Evolutionary conservation across 1,140 invertebrate genomes (phyloP).

Genomic region (Tetragnatha versicolor): DNA sequence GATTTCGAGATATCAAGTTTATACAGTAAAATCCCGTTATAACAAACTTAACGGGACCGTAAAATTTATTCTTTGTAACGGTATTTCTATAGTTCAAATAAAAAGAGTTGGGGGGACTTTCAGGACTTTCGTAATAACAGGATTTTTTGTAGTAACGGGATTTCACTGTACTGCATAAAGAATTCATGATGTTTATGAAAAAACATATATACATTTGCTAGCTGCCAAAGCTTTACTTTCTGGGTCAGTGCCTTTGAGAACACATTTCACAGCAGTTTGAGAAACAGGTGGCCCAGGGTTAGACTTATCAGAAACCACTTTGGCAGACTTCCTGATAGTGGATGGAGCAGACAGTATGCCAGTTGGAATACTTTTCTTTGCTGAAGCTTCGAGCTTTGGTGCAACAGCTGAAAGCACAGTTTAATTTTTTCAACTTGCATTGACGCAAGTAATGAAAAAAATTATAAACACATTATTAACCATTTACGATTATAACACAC

Average conservation of each 20-base stretch:
- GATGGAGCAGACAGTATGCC: slow-evolving; percentile 42
- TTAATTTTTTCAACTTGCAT: not conserved
- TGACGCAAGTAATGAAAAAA: not conserved
- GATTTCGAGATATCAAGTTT: too few relatives aligned
- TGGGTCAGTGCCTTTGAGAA: slow-evolving; percentile 43
- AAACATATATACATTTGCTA: slow-evolving; percentile 29
- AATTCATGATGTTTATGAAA: not conserved
- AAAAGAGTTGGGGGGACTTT: too few relatives aligned
- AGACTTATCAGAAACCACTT: slow-evolving; percentile 28
- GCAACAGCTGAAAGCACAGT: not conserved
- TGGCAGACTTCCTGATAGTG: slow-evolving; percentile 22
- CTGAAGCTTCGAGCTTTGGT: slow-evolving; percentile 3
- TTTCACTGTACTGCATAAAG: not conserved
- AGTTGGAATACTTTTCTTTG: slow-evolving; percentile 28
- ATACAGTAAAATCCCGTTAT: too few relatives aligned
- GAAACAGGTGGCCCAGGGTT: slow-evolving; percentile 1
- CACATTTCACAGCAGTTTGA: slow-evolving; percentile 44
- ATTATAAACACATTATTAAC: not conserved
- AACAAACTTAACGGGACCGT: too few relatives aligned
- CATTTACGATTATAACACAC: not conserved
- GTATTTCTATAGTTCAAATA: too few relatives aligned
- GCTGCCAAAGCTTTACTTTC: slow-evolving; percentile 45
- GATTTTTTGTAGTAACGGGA: too few relatives aligned
- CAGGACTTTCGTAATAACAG: too few relatives aligned
- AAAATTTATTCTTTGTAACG: too few relatives aligned